Evolutionary conservation across 2,797 vertebrate species (phyloP).

Genomic region (Hoplostethus atlanticus): DNA sequence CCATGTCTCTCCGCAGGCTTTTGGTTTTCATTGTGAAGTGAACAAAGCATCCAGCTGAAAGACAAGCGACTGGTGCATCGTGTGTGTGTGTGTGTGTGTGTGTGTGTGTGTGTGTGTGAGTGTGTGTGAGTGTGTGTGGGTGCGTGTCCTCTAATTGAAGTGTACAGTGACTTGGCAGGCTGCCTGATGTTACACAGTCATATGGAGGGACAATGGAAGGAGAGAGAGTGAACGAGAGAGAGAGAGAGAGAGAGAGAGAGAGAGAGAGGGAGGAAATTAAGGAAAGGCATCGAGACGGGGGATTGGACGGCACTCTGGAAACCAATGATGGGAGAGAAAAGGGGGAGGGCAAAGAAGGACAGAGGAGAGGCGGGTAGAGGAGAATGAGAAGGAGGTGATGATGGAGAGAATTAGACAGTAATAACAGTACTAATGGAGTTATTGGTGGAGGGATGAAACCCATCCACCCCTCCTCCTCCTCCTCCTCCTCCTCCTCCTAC

Average conservation of each 20-base stretch:
- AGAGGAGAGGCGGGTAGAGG: constrained; percentile 9
- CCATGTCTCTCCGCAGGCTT: constrained; percentile 27
- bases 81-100: constrained; percentile 30
- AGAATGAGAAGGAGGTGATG: constrained; percentile 52
- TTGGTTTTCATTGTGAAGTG: constrained; percentile 41
- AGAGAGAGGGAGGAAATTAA: not conserved
- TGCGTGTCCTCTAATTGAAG: constrained; percentile 73
- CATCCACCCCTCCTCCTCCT: too few relatives aligned
- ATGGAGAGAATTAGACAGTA: constrained; percentile 50
- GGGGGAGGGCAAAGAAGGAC: constrained; percentile 21
- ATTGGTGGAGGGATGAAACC: not conserved
- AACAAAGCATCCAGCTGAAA: constrained; percentile 52
- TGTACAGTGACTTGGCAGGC: constrained; percentile 73
- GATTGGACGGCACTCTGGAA: constrained; percentile 25
- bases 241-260: too few relatives aligned
- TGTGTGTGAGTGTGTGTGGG: constrained; percentile 7
- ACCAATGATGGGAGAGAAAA: constrained; percentile 32
- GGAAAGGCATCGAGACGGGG: not conserved
- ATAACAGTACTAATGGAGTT: constrained; percentile 58
- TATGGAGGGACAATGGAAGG: constrained; percentile 56
- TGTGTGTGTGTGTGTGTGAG: constrained; percentile 16
- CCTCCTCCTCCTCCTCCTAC: too few relatives aligned
- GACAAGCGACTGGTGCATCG: constrained; percentile 20
- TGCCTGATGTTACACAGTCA: constrained; percentile 73
- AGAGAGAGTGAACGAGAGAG: not conserved